Base-by-base conservation (phyloP, 2,888 invertebrate species). In the Heliconius ismenius region DNA sequence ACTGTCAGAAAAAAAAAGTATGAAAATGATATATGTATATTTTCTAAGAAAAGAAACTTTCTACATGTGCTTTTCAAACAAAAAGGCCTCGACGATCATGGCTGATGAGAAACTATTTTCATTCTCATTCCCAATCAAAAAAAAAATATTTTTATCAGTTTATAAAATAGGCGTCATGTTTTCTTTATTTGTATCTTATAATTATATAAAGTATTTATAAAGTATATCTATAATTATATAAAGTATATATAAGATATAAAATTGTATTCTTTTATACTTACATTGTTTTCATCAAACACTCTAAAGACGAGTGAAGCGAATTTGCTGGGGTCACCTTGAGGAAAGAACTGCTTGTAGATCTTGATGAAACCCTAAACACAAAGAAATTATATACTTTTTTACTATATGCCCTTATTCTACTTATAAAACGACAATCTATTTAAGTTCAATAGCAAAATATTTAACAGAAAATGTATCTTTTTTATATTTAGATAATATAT, bases 331-430 rank as follows among this genome's bases (percentile, higher is more conserved):
- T 99, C 99, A 83, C 99, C 99, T 96, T 99, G 98, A 75, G 99
- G 99, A 93, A 99, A 99, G 95, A 99, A 99, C 94, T 99, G 99
- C 94, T 98, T 98, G 95, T 99, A 99, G 92, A 99, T 99, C 95
- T 98, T 98, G 91, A 99, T 98, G 95, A 99, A 99, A 86, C 99
- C 99, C 98, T 99, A 92, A 83, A 91, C 91, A 80, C 58, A 67
- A 76, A 28, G 74, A 32, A 70, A n/a, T 54, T 21, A 28, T 54
- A 13, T 32, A 58, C 58, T 26, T 13, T 26, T 62, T 26, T 13
- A 62, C 10, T 26, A 24, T 62, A 26, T 62, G 11, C 13, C 13
- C 13, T 62, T 62, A 62, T 62, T 24, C 11, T 60, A 60, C 11
- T 10, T 60, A 11, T 11, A 60, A 60, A 60, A 60, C 1, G 21